A percentile compares a stretch with the other conserved stretches of the same genome.
Conservation (phyloP, 2,797 vertebrate genomes). For the Bucorvus abyssinicus region DNA sequence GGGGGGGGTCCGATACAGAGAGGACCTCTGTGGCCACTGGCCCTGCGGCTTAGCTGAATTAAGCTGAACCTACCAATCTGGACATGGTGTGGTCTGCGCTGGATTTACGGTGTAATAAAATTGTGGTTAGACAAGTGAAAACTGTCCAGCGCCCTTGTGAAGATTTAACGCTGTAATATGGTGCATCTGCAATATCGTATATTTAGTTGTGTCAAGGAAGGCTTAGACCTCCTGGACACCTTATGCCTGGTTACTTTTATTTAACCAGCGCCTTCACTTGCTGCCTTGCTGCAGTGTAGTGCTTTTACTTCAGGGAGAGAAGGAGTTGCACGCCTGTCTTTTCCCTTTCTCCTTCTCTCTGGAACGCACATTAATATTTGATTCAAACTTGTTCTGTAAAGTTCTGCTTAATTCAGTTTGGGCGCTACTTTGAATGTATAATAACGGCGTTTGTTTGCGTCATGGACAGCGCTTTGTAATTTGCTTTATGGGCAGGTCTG, state of each 20-base stretch:
- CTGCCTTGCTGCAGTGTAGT: background rate
- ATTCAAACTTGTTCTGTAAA: constrained; percentile 41
- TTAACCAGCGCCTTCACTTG: background rate
- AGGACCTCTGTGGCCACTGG: background rate
- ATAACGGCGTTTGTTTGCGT: constrained; percentile 6
- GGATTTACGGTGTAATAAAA: constrained; percentile 55
- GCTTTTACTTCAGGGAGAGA: background rate
- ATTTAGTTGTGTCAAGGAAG: background rate
- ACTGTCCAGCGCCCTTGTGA: constrained; percentile 16
- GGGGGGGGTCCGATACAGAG: background rate
- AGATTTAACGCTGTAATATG: constrained; percentile 15
- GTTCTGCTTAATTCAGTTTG: constrained; percentile 36
- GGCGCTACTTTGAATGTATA: constrained; percentile 37
- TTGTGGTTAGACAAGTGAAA: constrained; percentile 41
- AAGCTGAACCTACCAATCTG: constrained; percentile 19
- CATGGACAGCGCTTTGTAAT: constrained; percentile 15
- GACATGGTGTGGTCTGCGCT: background rate
- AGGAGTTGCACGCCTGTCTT: background rate
- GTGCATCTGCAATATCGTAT: background rate
- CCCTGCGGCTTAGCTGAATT: constrained; percentile 28
- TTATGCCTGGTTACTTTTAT: background rate
- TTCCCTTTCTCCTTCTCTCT: constrained; percentile 14
- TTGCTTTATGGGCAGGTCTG: constrained; percentile 39
- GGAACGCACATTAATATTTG: background rate
- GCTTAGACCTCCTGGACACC: background rate